phyloP scores from a whole-genome alignment of 2,113 vertebrate genomes.

The Calypte anna region DNA sequence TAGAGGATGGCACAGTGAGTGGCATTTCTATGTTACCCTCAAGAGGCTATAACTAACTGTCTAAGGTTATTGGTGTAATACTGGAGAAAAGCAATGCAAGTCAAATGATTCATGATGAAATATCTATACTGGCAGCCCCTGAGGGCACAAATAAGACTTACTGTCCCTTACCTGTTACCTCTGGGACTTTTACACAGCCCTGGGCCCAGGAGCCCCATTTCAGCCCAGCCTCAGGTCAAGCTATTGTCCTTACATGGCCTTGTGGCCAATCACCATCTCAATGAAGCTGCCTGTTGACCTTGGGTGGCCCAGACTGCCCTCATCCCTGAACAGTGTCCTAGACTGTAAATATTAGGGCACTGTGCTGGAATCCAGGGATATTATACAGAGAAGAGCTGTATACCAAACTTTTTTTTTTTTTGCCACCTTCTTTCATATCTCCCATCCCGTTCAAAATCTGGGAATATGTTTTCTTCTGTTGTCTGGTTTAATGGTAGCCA shows the following conservation, averaged over 20 bases:
- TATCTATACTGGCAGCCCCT: not conserved
- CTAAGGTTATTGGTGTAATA: not conserved
- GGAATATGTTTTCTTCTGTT: not conserved
- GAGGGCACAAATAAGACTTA: not conserved
- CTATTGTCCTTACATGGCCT: not conserved
- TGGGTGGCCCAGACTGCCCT: not conserved
- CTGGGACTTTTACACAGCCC: not conserved
- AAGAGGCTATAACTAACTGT: not conserved
- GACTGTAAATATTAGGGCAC: not conserved
- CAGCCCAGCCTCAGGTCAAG: not conserved
- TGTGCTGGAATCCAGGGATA: not conserved
- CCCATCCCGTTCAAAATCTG: not conserved
- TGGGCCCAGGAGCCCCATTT: not conserved
- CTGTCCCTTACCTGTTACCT: not conserved
- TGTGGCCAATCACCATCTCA: not conserved
- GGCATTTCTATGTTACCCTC: not conserved
- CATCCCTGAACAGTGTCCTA: not conserved
- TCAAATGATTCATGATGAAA: not conserved
- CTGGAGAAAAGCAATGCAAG: not conserved
- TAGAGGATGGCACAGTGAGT: slow-evolving; percentile 79
- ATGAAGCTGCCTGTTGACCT: not conserved
- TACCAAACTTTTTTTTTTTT: not conserved
- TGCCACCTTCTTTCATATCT: not conserved
- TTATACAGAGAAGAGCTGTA: not conserved
- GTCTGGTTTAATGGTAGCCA: not conserved